Evolutionary conservation across 2,797 vertebrate species (phyloP), one percentile per base, ranked within the genome.

Genomic region (Leptodactylus fallax): DNA sequence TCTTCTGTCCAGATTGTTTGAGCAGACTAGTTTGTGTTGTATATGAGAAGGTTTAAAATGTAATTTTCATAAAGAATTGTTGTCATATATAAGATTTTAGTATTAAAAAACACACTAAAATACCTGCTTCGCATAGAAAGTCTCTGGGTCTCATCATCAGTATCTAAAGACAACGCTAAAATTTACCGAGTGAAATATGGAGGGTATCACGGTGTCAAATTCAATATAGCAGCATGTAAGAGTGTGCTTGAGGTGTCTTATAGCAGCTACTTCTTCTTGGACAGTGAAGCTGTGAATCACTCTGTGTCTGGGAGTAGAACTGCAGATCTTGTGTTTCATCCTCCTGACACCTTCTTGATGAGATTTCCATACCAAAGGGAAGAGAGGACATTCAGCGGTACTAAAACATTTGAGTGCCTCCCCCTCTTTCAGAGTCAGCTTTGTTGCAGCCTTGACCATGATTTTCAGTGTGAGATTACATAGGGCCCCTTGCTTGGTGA

Each of bases 281-380:
- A 93, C 92, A 91, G 84, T 92, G 92, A 93, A 94, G 92, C 89
- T 93, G 93, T 95, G 94, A 95, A 93, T 95, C 93, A 92, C 91
- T 93, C 89, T 90, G 93, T 94, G 95, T 96, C 94, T 97, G 92
- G 90, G 91, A 94, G 93, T 94, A 97, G 95, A 95, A 94, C 95
- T 93, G 93, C 92, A 92, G 92, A 90, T 92, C 94, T 97, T 96
- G 94, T 96, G 94, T 94, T 96, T 96, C 96, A 96, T 95, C 95
- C 94, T 93, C 94, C 94, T 93, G 93, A 95, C 96, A 96, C 96
- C 94, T 96, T 94, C 91, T 94, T 94, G 95, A 96, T 96, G 95
- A 96, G 96, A 96, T 96, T 95, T 95, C 94, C 94, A 94, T 95
- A 92, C 92, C 91, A 87, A 91, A 94, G 93, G 91, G 89, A 90